phyloP scores from a whole-genome alignment of 2,888 invertebrate species.

The Ferdinandea cuprea region DNA sequence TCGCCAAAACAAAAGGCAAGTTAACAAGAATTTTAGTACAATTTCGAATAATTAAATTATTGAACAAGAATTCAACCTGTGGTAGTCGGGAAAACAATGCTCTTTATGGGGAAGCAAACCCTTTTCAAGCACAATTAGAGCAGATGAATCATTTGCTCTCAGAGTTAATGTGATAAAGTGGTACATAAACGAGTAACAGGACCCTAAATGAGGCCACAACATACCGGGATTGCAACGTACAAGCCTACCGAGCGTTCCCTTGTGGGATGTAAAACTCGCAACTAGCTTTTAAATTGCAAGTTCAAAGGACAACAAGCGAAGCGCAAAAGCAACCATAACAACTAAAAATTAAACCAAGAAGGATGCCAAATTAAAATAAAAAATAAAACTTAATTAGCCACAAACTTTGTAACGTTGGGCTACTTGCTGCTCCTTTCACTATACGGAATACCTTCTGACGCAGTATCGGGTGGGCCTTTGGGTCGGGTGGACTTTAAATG shows the following conservation, averaged over 20 bases:
- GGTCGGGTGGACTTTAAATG: slow-evolving; percentile 54
- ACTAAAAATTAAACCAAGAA: slow-evolving; percentile 18
- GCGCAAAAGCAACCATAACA: slow-evolving; percentile 50
- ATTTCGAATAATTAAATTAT: slow-evolving; percentile 24
- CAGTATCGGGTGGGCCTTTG: slow-evolving; percentile 6
- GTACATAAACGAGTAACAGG: background rate
- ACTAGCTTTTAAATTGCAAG: slow-evolving; percentile 43
- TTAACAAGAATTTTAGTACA: background rate
- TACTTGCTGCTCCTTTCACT: slow-evolving; percentile 12
- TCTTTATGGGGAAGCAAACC: slow-evolving; percentile 10
- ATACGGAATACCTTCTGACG: slow-evolving; percentile 16
- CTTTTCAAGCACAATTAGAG: slow-evolving; percentile 64
- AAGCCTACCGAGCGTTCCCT: background rate
- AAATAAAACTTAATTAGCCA: slow-evolving; percentile 74
- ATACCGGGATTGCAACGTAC: slow-evolving; percentile 8
- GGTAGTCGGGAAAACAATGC: slow-evolving; percentile 29
- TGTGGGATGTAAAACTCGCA: background rate
- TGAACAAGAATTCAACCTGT: slow-evolving; percentile 42
- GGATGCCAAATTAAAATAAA: slow-evolving; percentile 64
- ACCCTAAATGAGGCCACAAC: slow-evolving; percentile 11
- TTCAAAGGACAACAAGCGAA: slow-evolving; percentile 61
- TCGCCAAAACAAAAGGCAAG: background rate
- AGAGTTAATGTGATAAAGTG: slow-evolving; percentile 56
- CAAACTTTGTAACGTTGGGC: slow-evolving; percentile 37
- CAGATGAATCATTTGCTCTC: slow-evolving; percentile 68